Percentiles rank a stretch among this genome's conserved stretches.
Conservation (phyloP, 1,140 invertebrate species). For the Pararge aegeria region DNA sequence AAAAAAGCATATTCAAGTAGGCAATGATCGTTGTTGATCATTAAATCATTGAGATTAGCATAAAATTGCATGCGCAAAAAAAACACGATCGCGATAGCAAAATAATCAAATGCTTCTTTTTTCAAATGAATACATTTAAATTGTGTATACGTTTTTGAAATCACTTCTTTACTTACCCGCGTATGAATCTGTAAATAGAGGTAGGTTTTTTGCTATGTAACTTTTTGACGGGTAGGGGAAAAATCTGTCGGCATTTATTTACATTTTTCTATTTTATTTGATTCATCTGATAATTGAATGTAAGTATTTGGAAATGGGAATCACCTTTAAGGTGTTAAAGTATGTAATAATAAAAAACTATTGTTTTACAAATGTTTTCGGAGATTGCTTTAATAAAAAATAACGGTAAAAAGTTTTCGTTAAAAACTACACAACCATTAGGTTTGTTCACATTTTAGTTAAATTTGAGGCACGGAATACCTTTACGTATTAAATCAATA, state of each 20-base stretch:
- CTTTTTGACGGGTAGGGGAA: neutral
- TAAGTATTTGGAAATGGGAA: no score
- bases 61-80: neutral
- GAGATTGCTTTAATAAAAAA: no score
- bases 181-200: neutral
- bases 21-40: neutral
- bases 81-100: neutral
- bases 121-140: conserved; percentile 6
- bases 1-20: neutral
- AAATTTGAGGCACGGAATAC: no score
- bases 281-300: no score
- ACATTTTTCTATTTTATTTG: no score
- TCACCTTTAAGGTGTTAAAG: no score
- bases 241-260: neutral
- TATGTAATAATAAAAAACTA: no score
- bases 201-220: neutral
- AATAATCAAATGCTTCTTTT: neutral
- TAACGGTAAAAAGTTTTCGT: no score
- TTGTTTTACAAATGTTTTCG: no score
- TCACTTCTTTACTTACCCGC: neutral
- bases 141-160: neutral
- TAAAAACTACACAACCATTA: no score
- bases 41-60: neutral
- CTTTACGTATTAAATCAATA: no score
- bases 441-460: no score